Percentiles rank a stretch among this genome's conserved stretches.
Conservation (phyloP, 2,797 vertebrate genomes). For the Schizothorax lantsangensis region DNA sequence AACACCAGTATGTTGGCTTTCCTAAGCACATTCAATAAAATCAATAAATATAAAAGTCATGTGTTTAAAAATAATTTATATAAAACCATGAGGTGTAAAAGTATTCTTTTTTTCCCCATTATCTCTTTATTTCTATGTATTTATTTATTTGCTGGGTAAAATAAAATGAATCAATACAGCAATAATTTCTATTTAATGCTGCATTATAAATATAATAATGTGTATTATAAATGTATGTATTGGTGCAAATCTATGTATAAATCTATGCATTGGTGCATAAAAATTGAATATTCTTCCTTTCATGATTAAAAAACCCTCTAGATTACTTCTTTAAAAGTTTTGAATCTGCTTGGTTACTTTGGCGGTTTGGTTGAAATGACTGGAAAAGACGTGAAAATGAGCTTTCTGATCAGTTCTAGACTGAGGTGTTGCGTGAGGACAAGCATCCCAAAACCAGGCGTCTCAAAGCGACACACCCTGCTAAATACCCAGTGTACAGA, state of each 20-base stretch:
- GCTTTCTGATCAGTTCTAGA: slow-evolving; percentile 13
- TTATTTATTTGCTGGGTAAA: not conserved
- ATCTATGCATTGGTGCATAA: not conserved
- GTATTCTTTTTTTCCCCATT: not conserved
- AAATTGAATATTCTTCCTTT: not conserved
- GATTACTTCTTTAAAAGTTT: not conserved
- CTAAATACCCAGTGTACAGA: slow-evolving; percentile 50
- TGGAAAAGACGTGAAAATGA: not conserved
- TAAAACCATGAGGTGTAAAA: not conserved
- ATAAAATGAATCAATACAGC: not conserved
- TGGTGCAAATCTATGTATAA: not conserved
- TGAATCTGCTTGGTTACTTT: not conserved
- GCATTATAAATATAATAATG: not conserved
- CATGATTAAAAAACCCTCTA: not conserved
- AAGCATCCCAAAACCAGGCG: not conserved
- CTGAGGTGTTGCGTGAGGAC: slow-evolving; percentile 19
- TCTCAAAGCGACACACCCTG: slow-evolving; percentile 55
- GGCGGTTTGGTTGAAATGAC: not conserved
- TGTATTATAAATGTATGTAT: not conserved
- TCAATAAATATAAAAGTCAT: not conserved
- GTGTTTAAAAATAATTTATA: not conserved
- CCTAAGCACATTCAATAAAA: not conserved
- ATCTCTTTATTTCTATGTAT: no score
- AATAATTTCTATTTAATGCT: not conserved
- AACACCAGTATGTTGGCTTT: not conserved